Percentiles rank a stretch among this genome's conserved stretches.
Evolutionary conservation across 2,113 vertebrate species (phyloP).

Genomic region (Clarias macrocephalus): DNA sequence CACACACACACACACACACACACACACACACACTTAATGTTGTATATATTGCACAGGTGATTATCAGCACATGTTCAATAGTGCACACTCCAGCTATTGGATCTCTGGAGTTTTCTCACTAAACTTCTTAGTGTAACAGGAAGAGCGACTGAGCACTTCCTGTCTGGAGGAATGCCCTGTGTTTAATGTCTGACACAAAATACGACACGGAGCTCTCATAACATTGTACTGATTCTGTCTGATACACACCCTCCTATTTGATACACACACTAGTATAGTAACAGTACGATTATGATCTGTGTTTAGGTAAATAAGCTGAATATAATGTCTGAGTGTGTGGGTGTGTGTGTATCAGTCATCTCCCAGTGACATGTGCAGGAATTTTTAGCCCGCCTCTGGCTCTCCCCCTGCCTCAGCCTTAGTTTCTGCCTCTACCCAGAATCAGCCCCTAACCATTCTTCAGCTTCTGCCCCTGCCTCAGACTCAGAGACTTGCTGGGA

Average conservation of each 20-base stretch:
- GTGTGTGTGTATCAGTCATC: neutral
- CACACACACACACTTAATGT: neutral
- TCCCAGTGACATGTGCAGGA: neutral
- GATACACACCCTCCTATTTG: neutral
- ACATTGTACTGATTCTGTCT: neutral
- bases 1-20: slow-evolving; percentile 55
- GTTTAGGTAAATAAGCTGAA: neutral
- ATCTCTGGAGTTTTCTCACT: neutral
- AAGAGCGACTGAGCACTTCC: slow-evolving; percentile 1
- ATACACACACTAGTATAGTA: neutral
- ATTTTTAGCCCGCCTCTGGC: neutral
- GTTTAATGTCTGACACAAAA: slow-evolving; percentile 7
- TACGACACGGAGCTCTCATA: neutral
- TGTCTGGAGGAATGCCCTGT: slow-evolving; percentile 7
- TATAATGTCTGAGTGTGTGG: neutral
- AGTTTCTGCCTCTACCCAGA: neutral
- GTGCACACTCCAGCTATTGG: neutral
- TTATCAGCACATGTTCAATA: neutral
- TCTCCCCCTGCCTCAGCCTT: neutral
- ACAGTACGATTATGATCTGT: neutral
- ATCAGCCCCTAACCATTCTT: neutral
- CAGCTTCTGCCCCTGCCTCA: too few species aligned
- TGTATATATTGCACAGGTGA: neutral
- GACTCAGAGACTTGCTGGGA: neutral
- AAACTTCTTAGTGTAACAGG: slow-evolving; percentile 12